Base-by-base conservation (phyloP, 1,140 invertebrate genomes). In the Lamellibrachia luymesi region DNA sequence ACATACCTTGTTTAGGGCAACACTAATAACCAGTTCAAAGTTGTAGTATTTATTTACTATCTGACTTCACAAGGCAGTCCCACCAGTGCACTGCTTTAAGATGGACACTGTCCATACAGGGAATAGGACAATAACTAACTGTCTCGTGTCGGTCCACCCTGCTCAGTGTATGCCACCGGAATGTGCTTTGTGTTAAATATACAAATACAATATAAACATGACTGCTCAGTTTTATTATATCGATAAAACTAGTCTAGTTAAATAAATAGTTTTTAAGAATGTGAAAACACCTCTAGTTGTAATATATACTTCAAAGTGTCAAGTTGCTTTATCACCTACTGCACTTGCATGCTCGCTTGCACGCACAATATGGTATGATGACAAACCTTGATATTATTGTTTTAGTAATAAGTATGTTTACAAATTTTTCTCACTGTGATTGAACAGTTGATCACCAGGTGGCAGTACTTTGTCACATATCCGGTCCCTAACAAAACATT, bases 21-120 rank as follows among this genome's bases (percentile, higher is more conserved):
- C 64, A 22, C 64, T 80, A 22, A 8, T 80, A 22, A 80, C 64
- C 4, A 80, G 13, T 80, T 80, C 13, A 80, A 6, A 80, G 64
- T 80, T 80, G 64, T 80, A 80, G 64, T 80, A 80, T 80, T 80
- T 80, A 80, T 80, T 80, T 80, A 80, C 25, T 80, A 80, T 80
- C 25, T 4, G 2, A 80, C 64, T 6, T 80, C 6, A 10, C 13
- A 80, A 17, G 17, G 5, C 8, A 4, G 13, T 80, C 64, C 64
- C 64, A 22, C 25, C 64, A 17, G 13, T 80, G 64, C 64, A 80
- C 64, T 17, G 13, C 17, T 80, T 80, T 80, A 22, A 80, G 25
- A 22, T 80, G 13, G 64, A 80, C 64, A 80, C 2, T 80, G 17
- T 80, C 2, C 64, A 8, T 80, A 8, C 6, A 56, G 13, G 2